These are phyloP conservation scores for Machimus rusticus DNA, from an alignment of 2,888 invertebrate species.

Conservation along the genomic window DNA sequence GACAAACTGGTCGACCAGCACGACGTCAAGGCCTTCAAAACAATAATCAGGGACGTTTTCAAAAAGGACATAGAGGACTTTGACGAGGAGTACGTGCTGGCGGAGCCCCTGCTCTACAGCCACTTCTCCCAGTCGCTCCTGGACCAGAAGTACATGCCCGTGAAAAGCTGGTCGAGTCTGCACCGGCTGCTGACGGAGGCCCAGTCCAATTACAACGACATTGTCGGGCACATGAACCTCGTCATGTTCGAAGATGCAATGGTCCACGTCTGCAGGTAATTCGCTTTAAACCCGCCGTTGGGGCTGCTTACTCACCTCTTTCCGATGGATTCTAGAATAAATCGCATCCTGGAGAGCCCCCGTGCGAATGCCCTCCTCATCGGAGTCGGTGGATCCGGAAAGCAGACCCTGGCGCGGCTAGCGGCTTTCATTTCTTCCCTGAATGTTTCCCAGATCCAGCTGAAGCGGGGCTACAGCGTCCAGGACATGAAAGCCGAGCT, in stretches of 20 bases:
- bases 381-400: slow-evolving; percentile 95
- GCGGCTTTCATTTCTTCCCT: slow-evolving; percentile 89
- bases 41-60: slow-evolving; percentile 77
- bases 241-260: slow-evolving; percentile 97
- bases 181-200: slow-evolving; percentile 81
- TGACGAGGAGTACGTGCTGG: slow-evolving; percentile 76
- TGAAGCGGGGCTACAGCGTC: slow-evolving; percentile 86
- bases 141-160: slow-evolving; percentile 88
- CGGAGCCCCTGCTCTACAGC: slow-evolving; percentile 84
- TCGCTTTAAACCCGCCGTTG: background rate
- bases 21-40: slow-evolving; percentile 78
- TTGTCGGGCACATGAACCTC: slow-evolving; percentile 89
- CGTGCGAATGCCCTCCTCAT: slow-evolving; percentile 92
- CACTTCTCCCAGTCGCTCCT: slow-evolving; percentile 93
- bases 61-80: slow-evolving; percentile 81
- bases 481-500: slow-evolving; percentile 78
- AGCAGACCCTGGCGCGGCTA: slow-evolving; percentile 87
- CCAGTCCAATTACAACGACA: slow-evolving; percentile 84
- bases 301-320: background rate
- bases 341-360: slow-evolving; percentile 89
- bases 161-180: slow-evolving; percentile 75
- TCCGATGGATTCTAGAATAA: slow-evolving; percentile 70
- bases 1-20: slow-evolving; percentile 85
- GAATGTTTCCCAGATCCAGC: slow-evolving; percentile 91
- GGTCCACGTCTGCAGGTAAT: slow-evolving; percentile 76